A percentile compares a stretch with the other conserved stretches of the same genome.
phyloP scores from a whole-genome alignment of 2,888 invertebrate genomes.

The Drosophila paramelanica region DNA sequence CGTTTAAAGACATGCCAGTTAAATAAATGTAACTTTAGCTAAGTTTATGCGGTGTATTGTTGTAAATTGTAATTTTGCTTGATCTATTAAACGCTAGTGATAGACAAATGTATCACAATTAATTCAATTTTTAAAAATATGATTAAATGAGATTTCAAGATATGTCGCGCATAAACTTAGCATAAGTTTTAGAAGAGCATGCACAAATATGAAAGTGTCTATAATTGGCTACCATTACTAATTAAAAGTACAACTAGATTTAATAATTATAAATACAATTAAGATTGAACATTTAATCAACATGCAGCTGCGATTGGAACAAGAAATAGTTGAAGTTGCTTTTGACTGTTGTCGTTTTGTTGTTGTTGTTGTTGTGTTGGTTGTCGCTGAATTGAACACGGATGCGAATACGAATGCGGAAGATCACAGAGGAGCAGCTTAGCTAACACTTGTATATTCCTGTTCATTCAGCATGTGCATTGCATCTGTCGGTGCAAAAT shows the following conservation, averaged over 20 bases:
- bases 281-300: slow-evolving; percentile 34
- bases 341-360: slow-evolving; percentile 3
- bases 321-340: slow-evolving; percentile 24
- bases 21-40: background rate
- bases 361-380: slow-evolving; percentile 30
- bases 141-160: slow-evolving; percentile 21
- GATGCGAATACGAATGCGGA: slow-evolving; percentile 17
- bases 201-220: slow-evolving; percentile 25
- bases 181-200: slow-evolving; percentile 21
- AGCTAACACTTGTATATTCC: slow-evolving; percentile 82
- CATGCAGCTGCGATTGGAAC: slow-evolving; percentile 61
- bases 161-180: slow-evolving; percentile 21
- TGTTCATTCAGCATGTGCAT: slow-evolving; percentile 88
- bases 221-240: slow-evolving; percentile 30
- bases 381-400: slow-evolving; percentile 19
- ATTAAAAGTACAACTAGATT: slow-evolving; percentile 39
- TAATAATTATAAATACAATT: slow-evolving; percentile 43
- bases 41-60: slow-evolving; percentile 19
- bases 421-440: slow-evolving; percentile 57
- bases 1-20: slow-evolving; percentile 36
- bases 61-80: slow-evolving; percentile 8
- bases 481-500: slow-evolving; percentile 89
- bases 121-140: background rate
- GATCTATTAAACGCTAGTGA: background rate
- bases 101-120: slow-evolving; percentile 1